Conservation (phyloP, 2,113 vertebrate species). For the Heterochromis multidens region DNA sequence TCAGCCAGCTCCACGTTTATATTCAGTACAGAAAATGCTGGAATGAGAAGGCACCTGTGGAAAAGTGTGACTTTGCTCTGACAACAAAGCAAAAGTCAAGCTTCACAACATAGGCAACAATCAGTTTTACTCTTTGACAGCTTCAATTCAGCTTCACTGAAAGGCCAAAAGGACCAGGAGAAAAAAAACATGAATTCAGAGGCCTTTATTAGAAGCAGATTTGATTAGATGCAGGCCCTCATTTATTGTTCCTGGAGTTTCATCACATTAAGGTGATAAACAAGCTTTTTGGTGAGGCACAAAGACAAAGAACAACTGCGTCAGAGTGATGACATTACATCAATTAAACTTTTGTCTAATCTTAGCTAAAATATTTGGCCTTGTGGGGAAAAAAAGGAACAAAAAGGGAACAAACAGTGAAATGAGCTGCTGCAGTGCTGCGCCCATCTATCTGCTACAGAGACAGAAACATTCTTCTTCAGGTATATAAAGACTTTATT, state of each 20-base stretch:
- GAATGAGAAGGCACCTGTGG: background rate
- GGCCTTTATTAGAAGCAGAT: background rate
- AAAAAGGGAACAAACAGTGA: background rate
- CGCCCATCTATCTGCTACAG: accelerated
- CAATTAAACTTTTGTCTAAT: background rate
- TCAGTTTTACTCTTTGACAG: no score
- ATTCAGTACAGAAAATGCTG: background rate
- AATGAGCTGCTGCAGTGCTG: background rate
- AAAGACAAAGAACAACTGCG: background rate
- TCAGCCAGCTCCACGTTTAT: background rate
- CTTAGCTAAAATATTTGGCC: background rate
- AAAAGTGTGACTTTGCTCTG: background rate
- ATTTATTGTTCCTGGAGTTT: background rate
- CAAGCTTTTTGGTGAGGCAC: background rate
- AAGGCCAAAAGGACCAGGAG: no score
- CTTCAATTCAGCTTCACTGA: no score
- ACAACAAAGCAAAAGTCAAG: background rate
- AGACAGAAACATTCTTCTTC: background rate
- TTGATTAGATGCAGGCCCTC: background rate
- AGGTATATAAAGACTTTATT: background rate
- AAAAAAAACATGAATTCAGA: background rate
- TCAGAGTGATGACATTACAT: background rate
- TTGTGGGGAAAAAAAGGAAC: background rate
- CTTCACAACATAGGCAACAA: no score
- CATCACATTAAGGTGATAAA: background rate